Base-by-base conservation (phyloP, 2,113 vertebrate genomes). In the Odocoileus hemionus region DNA sequence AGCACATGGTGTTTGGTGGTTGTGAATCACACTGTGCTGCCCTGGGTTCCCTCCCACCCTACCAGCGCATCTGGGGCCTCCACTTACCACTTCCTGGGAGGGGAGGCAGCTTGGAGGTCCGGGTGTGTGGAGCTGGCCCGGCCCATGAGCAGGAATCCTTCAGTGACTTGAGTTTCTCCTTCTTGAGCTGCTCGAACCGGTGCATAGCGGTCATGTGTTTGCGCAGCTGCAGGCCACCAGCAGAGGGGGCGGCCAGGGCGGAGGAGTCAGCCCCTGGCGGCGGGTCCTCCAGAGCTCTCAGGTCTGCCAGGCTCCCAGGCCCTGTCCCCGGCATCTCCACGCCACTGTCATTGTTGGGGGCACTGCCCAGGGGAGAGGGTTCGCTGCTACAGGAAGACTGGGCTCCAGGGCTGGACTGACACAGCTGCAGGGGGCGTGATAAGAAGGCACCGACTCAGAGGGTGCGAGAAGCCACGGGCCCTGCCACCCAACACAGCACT, bases 341-440 rank as follows among this genome's bases (percentile, higher is more conserved):
- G 98, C 99, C 99, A 98, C 99, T 99, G 99, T 99, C 99, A 98
- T 99, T 99, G 99, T 99, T 99, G 99, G 99, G 99, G 99, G 99
- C 98, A 97, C 99, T 99, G 98, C 99, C 99, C 99, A 99, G 99
- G 96, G 99, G 99, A 92, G 99, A 99, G 28, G 99, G 99, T 98
- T 99, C 99, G 78, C 99, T 99, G 99, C 99, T 99, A 97, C 99
- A 99, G n/a, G 99, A 99, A 0, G 99, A 99, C 98, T 99, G 99
- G 98, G 99, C 99, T 54, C 98, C 98, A 98, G 99, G 99, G 98
- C 99, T 99, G 99, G 99, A 99, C 99, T 99, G 99, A 99, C 99
- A 99, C 97, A 99, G 99, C 99, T 99, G 98, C 5, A 93, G 97
- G 97, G 60, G 47, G 70, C 0, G 5, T 7, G 54, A 84, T 28